These are phyloP conservation scores for Zygaena filipendulae DNA, from an alignment of 2,888 invertebrate species.

Conservation along the genomic window DNA sequence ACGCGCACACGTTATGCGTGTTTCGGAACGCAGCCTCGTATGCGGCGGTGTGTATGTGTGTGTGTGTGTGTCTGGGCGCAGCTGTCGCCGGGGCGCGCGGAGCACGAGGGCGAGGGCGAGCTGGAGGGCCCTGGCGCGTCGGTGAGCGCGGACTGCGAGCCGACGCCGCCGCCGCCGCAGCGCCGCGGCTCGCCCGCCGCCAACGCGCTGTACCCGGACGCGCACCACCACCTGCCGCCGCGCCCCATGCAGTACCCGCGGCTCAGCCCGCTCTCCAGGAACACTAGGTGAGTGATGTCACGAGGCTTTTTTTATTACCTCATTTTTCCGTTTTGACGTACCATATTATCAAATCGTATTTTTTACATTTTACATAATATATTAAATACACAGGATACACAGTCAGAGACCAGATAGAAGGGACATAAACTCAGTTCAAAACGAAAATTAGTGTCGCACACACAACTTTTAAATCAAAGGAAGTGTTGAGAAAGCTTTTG, in stretches of 20 bases:
- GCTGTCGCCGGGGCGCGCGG: conserved; percentile 88
- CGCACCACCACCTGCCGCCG: conserved; percentile 51
- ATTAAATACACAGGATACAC: too few species aligned
- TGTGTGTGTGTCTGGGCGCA: conserved; percentile 28
- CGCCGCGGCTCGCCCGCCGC: conserved; percentile 86
- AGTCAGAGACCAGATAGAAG: too few species aligned
- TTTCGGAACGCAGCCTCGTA: too few species aligned
- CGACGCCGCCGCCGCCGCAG: conserved; percentile 87
- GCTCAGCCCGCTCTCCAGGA: conserved; percentile 85
- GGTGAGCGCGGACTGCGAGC: conserved; percentile 93
- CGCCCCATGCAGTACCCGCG: conserved; percentile 72
- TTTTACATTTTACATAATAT: too few species aligned
- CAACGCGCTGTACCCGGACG: conserved; percentile 81
- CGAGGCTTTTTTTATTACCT: neutral
- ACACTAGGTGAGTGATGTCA: conserved; percentile 42
- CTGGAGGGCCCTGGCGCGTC: conserved; percentile 91
- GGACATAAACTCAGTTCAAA: too few species aligned
- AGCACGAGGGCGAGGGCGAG: conserved; percentile 80
- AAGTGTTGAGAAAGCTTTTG: too few species aligned
- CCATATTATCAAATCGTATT: too few species aligned
- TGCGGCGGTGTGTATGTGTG: neutral
- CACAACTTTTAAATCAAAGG: too few species aligned
- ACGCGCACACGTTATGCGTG: too few species aligned
- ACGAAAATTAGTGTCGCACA: too few species aligned
- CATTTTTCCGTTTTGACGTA: too few species aligned